Evolutionary conservation across 2,888 invertebrate species (phyloP).

Genomic region (Pterostichus niger): DNA sequence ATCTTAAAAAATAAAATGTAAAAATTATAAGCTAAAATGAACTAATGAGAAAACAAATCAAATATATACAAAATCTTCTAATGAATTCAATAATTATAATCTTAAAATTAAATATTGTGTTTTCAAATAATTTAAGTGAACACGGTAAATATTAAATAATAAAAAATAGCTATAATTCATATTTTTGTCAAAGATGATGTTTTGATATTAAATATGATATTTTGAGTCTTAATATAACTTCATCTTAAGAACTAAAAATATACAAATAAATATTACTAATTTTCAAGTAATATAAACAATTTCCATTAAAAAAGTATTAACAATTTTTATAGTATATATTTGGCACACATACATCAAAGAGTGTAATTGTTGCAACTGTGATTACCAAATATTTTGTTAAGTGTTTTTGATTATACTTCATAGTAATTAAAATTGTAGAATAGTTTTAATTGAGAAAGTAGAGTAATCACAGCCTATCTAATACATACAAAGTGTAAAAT

Average conservation of each 20-base stretch:
- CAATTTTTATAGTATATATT: constrained; percentile 4
- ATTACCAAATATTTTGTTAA: constrained; percentile 35
- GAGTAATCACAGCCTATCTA: constrained; percentile 47
- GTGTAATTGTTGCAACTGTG: constrained; percentile 23
- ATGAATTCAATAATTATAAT: neutral
- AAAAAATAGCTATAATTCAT: constrained; percentile 2
- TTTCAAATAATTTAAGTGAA: constrained; percentile 32
- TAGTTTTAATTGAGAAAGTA: constrained; percentile 15
- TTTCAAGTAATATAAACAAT: neutral
- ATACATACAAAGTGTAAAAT: constrained; percentile 29
- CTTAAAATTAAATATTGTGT: constrained; percentile 14
- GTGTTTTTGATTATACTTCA: neutral
- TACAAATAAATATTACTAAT: constrained; percentile 4
- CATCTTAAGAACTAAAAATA: neutral
- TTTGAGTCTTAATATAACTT: neutral
- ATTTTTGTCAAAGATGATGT: constrained; percentile 31
- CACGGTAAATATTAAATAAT: neutral
- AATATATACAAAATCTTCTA: constrained; percentile 13
- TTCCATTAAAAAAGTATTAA: neutral
- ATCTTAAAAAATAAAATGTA: no score
- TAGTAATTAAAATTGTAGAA: constrained; percentile 15
- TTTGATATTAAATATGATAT: constrained; percentile 9
- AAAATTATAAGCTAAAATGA: neutral
- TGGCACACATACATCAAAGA: constrained; percentile 8
- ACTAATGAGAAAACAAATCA: constrained; percentile 4